Percentiles rank a stretch among this genome's conserved stretches.
Evolutionary conservation across 2,888 invertebrate species (phyloP).

Genomic region (Drosophila mimetica): DNA sequence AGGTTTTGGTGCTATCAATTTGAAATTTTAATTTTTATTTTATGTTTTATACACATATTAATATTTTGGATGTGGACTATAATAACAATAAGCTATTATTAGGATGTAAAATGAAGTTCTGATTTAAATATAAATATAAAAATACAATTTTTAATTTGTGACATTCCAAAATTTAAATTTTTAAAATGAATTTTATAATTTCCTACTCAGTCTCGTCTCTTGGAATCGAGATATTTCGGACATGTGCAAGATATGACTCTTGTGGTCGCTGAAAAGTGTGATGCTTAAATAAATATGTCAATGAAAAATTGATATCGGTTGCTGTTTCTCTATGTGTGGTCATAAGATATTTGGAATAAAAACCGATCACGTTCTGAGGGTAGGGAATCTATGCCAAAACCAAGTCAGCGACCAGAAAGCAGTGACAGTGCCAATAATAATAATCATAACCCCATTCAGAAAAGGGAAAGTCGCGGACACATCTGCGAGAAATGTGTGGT

Average conservation of each 20-base stretch:
- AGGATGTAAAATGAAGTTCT: no score
- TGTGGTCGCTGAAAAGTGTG: neutral
- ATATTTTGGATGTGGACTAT: no score
- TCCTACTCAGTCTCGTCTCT: no score
- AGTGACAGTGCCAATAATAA: constrained; percentile 51
- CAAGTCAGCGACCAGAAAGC: constrained; percentile 10
- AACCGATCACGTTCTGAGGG: constrained; percentile 26
- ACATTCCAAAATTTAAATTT: no score
- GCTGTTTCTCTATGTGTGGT: constrained; percentile 28
- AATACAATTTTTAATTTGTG: no score
- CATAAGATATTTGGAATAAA: constrained; percentile 44
- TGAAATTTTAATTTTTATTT: no score
- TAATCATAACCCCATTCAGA: constrained; percentile 61
- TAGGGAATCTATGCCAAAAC: constrained; percentile 52
- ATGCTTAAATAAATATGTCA: neutral
- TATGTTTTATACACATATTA: no score
- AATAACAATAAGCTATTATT: no score
- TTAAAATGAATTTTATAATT: no score
- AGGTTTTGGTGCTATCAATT: no score
- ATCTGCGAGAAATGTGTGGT: constrained; percentile 60
- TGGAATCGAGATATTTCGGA: neutral
- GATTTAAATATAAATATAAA: no score
- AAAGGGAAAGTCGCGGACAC: constrained; percentile 75
- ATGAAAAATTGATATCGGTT: neutral
- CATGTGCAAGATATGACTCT: neutral